These are phyloP conservation scores for Agrilus mali DNA, from an alignment of 2,888 invertebrate species.

Conservation along the genomic window DNA sequence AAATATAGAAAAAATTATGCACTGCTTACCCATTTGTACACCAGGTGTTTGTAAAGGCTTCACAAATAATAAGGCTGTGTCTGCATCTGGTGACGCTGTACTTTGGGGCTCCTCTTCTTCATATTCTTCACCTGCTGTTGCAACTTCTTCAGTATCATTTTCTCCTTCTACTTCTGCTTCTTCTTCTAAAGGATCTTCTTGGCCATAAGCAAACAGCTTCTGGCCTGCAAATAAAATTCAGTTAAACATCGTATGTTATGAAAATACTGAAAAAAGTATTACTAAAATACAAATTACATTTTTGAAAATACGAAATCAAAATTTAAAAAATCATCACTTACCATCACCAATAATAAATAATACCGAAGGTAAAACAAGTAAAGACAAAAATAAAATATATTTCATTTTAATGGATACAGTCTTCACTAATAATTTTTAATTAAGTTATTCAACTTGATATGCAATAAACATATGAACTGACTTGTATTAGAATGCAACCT, in stretches of 20 bases:
- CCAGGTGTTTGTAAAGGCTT: slow-evolving; percentile 57
- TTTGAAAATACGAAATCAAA: slow-evolving; percentile 1
- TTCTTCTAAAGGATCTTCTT: slow-evolving; percentile 58
- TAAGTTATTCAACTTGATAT: too few relatives aligned
- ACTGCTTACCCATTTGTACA: slow-evolving; percentile 47
- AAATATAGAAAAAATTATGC: neutral
- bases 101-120: slow-evolving; percentile 52
- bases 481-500: too few relatives aligned
- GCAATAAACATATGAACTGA: too few relatives aligned
- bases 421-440: too few relatives aligned
- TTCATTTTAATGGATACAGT: slow-evolving; percentile 41
- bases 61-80: slow-evolving; percentile 81
- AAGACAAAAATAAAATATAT: slow-evolving; percentile 47
- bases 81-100: slow-evolving; percentile 79
- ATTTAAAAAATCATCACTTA: slow-evolving; percentile 39
- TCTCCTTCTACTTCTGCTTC: slow-evolving; percentile 58
- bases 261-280: neutral
- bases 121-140: slow-evolving; percentile 47
- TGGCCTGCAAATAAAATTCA: slow-evolving; percentile 29
- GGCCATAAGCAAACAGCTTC: slow-evolving; percentile 43
- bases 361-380: slow-evolving; percentile 59
- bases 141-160: slow-evolving; percentile 43
- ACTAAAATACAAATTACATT: too few relatives aligned
- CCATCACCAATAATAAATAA: slow-evolving; percentile 58
- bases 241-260: slow-evolving; percentile 5